Base-by-base conservation (phyloP, 2,113 vertebrate genomes). In the Arothron firmamentum region DNA sequence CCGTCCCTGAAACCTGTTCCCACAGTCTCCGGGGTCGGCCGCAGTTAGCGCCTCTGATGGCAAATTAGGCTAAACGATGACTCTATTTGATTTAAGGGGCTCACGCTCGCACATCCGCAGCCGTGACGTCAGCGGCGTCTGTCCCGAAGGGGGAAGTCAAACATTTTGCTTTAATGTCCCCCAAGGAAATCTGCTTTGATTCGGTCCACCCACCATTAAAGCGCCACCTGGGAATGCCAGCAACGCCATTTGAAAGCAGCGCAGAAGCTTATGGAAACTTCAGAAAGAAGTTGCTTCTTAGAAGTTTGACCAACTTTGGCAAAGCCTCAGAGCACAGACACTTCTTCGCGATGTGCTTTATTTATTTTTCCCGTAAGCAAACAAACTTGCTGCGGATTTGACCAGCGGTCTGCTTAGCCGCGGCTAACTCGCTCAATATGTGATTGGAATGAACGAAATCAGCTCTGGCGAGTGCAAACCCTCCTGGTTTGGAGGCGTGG, bases 61-160 rank as follows among this genome's bases (percentile, higher is more conserved):
- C 77, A 85, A 90, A 90, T 91, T 88, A 89, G 74, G 80, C 60
- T 64, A 85, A 87, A 88, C 85, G 75, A 87, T 85, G 83, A 77
- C 51, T 72, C 80, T 79, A 83, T 88, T 82, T 85, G 87, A 87
- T 87, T 85, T 79, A 87, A 89, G 79, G 84, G 77, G 73, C 62
- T 67, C 56, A 55, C 50, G n/a, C 78, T 75, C 21, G 49, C 62
- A 56, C 74, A 65, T 52, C 59, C 66, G 42, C 50, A 65, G 65
- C 52, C 69, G 70, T 69, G 79, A 87, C 86, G 83, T 85, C 77
- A 81, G 84, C 77, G 72, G 47, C 45, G 20, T 8, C 42, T 66
- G 56, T 84, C 85, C 79, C 82, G 10, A 21, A 23, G 66, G 79
- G 62, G 48, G 41, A 56, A 81, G 79, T 69, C 70, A 52, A 72